Conservation (phyloP, 2,888 invertebrate genomes). For the Ornithoptera alexandrae region DNA sequence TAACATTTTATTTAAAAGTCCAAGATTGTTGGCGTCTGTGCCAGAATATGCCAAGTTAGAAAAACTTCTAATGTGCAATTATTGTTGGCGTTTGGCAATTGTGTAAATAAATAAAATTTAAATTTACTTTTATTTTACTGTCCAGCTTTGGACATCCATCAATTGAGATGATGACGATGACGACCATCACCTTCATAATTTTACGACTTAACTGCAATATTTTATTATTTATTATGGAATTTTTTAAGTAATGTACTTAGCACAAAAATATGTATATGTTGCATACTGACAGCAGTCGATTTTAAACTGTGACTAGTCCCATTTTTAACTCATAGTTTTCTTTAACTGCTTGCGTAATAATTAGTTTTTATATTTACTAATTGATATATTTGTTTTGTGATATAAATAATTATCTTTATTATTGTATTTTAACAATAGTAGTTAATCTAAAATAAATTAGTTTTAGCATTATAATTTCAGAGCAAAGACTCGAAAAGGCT, state of each 20-base stretch:
- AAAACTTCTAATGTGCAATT: conserved; percentile 22
- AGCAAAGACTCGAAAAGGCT: conserved; percentile 66
- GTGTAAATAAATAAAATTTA: conserved; percentile 17
- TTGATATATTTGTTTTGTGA: conserved; percentile 33
- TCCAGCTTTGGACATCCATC: background rate
- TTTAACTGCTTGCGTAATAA: conserved; percentile 18
- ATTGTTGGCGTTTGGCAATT: conserved; percentile 24
- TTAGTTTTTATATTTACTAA: conserved; percentile 26
- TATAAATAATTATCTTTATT: conserved; percentile 42
- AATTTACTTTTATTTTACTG: conserved; percentile 9
- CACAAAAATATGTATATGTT: conserved; percentile 23
- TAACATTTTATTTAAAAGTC: conserved; percentile 1
- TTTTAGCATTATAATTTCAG: conserved; percentile 49
- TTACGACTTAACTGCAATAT: background rate
- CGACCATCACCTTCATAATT: conserved; percentile 1
- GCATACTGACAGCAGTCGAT: conserved; percentile 12
- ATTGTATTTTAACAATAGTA: conserved; percentile 56
- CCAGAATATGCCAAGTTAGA: no score
- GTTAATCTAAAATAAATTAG: conserved; percentile 44
- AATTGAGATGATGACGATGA: no score
- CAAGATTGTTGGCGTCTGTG: background rate
- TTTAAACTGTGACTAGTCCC: conserved; percentile 27
- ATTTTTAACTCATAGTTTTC: conserved; percentile 27
- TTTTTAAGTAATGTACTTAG: conserved; percentile 26
- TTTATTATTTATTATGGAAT: conserved; percentile 18